A percentile compares a stretch with the other conserved stretches of the same genome.
These are phyloP conservation scores for Tuta absoluta DNA, from an alignment of 2,888 invertebrate genomes.

Conservation along the genomic window DNA sequence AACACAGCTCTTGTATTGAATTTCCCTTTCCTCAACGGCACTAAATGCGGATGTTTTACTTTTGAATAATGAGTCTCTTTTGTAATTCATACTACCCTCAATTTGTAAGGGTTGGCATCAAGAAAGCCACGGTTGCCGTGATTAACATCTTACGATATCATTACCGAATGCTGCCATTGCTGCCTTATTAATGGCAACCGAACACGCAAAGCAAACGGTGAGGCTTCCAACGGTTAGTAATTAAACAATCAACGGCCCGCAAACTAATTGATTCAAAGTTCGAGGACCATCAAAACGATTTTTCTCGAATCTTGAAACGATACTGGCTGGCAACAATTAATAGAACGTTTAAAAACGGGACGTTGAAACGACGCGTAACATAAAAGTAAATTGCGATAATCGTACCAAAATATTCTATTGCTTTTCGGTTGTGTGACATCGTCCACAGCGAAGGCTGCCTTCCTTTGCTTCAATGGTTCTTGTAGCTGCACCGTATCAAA, in stretches of 20 bases:
- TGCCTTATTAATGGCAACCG: conserved; percentile 39
- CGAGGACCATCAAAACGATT: conserved; percentile 23
- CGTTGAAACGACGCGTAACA: not conserved
- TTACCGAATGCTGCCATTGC: conserved; percentile 43
- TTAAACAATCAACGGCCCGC: conserved; percentile 37
- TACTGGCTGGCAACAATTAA: not conserved
- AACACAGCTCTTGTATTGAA: not conserved
- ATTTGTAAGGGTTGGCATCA: conserved; percentile 29
- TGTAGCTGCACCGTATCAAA: conserved; percentile 5
- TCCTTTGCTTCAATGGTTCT: not conserved
- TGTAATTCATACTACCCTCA: conserved; percentile 26
- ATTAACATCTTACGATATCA: conserved; percentile 44
- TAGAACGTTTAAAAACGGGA: not conserved
- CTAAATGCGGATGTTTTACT: conserved; percentile 5
- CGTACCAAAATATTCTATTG: conserved; percentile 17
- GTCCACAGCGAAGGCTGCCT: conserved; percentile 1
- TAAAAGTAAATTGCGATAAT: not conserved
- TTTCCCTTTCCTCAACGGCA: not conserved
- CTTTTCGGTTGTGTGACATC: conserved; percentile 2
- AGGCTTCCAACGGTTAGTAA: conserved; percentile 33
- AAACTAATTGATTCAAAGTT: conserved; percentile 32
- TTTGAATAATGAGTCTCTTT: conserved; percentile 27
- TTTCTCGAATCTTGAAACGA: conserved; percentile 12
- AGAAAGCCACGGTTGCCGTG: conserved; percentile 39
- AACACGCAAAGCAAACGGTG: conserved; percentile 40